Percentiles rank a stretch among this genome's conserved stretches.
phyloP scores from a whole-genome alignment of 2,113 vertebrate species.

The Pelvicachromis taeniatus region DNA sequence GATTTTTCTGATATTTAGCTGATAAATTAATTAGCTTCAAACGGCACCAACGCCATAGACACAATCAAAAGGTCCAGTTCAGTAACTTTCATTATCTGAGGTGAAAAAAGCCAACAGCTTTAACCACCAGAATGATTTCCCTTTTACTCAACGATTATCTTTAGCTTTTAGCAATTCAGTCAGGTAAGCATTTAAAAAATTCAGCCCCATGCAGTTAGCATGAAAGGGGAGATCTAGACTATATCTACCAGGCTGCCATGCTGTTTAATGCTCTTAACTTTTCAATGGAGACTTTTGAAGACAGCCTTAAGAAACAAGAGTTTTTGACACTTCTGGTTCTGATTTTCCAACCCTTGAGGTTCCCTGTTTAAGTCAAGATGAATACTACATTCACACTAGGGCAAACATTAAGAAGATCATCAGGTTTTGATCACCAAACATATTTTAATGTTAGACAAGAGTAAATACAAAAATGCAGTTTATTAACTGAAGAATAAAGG shows the following conservation, averaged over 20 bases:
- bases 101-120: not conserved
- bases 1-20: not conserved
- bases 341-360: not conserved
- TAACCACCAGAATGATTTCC: not conserved
- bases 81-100: not conserved
- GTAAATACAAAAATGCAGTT: not conserved
- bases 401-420: not conserved
- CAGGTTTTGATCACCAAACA: not conserved
- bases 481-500: not conserved
- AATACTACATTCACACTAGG: not conserved
- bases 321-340: not conserved
- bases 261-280: not conserved
- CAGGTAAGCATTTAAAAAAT: not conserved
- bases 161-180: not conserved
- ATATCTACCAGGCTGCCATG: not conserved
- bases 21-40: not conserved
- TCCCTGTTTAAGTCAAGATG: not conserved
- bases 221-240: not conserved
- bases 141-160: not conserved
- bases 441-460: not conserved
- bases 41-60: not conserved
- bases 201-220: not conserved
- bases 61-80: not conserved
- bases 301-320: not conserved
- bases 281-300: not conserved